These are phyloP conservation scores for Syngnathus typhle DNA, from an alignment of 2,113 vertebrate genomes.

Conservation along the genomic window DNA sequence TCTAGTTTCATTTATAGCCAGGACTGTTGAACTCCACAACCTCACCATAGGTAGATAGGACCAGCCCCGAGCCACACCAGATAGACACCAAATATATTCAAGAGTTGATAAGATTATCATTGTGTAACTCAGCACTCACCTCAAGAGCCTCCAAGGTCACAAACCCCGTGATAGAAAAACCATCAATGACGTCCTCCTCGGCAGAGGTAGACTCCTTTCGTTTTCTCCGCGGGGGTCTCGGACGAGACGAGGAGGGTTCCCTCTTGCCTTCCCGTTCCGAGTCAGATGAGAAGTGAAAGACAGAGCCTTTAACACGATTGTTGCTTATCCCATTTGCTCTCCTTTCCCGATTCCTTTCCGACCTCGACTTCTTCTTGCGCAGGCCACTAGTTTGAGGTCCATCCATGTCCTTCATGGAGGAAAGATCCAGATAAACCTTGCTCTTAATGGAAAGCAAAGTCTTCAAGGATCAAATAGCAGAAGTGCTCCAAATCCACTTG, in stretches of 20 bases:
- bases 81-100: background rate
- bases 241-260: conserved; percentile 79
- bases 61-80: background rate
- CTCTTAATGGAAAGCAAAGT: conserved; percentile 16
- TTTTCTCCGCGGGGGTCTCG: conserved; percentile 85
- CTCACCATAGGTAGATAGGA: conserved; percentile 38
- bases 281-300: conserved; percentile 81
- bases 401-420: conserved; percentile 76
- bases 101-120: background rate
- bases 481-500: conserved; percentile 27
- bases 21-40: conserved; percentile 16
- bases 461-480: conserved; percentile 3
- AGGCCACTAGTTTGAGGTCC: conserved; percentile 82
- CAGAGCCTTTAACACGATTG: conserved; percentile 63
- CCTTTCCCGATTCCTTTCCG: conserved; percentile 79
- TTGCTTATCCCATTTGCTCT: conserved; percentile 72
- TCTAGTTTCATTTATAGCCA: conserved; percentile 38
- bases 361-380: conserved; percentile 87
- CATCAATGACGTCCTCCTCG: conserved; percentile 94
- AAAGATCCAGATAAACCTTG: conserved; percentile 44
- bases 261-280: conserved; percentile 82
- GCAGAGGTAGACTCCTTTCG: conserved; percentile 84
- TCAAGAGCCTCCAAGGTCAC: conserved; percentile 88
- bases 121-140: conserved; percentile 66
- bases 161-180: conserved; percentile 88